Base-by-base conservation (phyloP, 2,113 vertebrate species). In the Elanus axillaris region DNA sequence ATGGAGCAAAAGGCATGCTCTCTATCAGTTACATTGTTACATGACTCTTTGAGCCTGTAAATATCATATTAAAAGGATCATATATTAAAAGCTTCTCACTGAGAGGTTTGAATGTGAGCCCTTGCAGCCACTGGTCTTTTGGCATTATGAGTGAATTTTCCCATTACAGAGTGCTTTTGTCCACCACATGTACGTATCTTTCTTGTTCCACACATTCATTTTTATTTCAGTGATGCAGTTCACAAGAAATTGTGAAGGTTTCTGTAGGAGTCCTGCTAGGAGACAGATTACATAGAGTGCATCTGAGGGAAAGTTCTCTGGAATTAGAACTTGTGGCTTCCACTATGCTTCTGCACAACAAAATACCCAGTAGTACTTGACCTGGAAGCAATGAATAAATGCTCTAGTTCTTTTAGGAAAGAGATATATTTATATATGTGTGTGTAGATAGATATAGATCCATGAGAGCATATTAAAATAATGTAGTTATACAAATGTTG, bases 111-210 rank as follows among this genome's bases (percentile, higher is more conserved):
- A 84, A 63, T 7, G 42, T 43, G 55, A 66, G 7, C 38, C 45
- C 38, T 84, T 80, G 45, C 43, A 79, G 47, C 52, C 71, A 20
- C 36, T 15, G 36, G 8, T 60, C n/a, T 64, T 47, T 71, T 38
- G 47, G 27, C 58, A 40, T 31, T n/a, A 23, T 5, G 34, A 69
- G 29, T n/a, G 27, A 86, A 88, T 9, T 22, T 82, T 23, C 40
- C 45, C 62, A 45, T 66, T 79, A 22, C 45, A 18, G 27, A 40
- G 16, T 72, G 59, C 19, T 80, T 79, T 88, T 90, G 31, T 66
- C 63, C 18, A 40, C 40, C 59, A 10, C 1, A 0, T 40, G 15
- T 32, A 31, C 3, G 3, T 10, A 32, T 16, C 20, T 45, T 43
- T 76, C 59, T 26, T 45, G 31, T 73, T 82, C 50, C 67, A 83